Conservation (phyloP, 37 sponge, comb jelly and placozoan species). For the Diacarnus erythraeanus region DNA sequence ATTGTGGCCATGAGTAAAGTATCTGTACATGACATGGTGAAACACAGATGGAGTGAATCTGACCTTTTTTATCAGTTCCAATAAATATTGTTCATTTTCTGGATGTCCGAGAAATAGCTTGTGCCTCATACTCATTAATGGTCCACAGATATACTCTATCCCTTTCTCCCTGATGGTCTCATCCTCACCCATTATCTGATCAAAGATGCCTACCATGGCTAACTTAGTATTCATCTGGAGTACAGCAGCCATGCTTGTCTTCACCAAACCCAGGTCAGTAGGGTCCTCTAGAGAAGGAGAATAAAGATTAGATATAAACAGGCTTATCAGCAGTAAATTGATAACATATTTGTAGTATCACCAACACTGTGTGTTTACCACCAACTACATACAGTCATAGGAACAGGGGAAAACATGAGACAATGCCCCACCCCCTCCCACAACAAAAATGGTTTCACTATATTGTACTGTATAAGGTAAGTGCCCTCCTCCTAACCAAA, state of each 20-base stretch:
- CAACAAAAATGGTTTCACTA: too few species aligned
- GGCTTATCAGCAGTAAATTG: not conserved
- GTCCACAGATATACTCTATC: constrained; percentile 47
- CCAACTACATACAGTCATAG: not conserved
- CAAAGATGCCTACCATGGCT: constrained; percentile 60
- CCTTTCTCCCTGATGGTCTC: constrained; percentile 48
- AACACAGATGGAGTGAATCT: too few species aligned
- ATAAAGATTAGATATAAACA: not conserved
- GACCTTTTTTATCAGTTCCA: constrained; percentile 56
- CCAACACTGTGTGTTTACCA: not conserved
- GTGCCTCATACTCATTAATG: constrained; percentile 49
- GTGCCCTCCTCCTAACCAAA: too few species aligned
- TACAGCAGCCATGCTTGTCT: constrained; percentile 43
- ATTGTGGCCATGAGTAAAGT: too few species aligned
- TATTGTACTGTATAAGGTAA: too few species aligned
- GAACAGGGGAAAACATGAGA: too few species aligned
- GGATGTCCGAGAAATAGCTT: constrained; percentile 43
- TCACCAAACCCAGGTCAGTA: constrained; percentile 53
- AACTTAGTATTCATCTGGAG: constrained; percentile 29
- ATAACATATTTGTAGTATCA: not conserved
- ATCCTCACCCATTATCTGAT: constrained; percentile 62
- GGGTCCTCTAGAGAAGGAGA: constrained; percentile 42
- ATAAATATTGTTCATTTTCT: constrained; percentile 55
- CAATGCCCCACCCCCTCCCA: too few species aligned
- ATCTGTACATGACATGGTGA: too few species aligned